These are phyloP conservation scores for Dermolepida albohirtum DNA, from an alignment of 2,888 invertebrate genomes.

Conservation along the genomic window DNA sequence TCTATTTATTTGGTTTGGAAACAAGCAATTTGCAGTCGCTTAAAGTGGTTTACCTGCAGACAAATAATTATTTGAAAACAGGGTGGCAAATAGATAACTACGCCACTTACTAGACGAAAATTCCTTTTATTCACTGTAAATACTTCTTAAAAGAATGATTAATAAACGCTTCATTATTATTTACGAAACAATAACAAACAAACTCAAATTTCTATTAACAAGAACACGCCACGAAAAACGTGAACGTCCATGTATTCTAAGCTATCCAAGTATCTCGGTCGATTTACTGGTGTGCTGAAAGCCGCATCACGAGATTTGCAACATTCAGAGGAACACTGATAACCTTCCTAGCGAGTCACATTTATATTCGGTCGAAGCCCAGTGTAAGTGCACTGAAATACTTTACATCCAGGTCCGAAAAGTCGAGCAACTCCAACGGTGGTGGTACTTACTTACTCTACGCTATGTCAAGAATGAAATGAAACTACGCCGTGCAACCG, in stretches of 20 bases:
- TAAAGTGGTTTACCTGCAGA: no score
- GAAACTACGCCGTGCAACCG: not conserved
- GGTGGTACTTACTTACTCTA: slow-evolving; percentile 6
- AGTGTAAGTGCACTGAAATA: slow-evolving; percentile 17
- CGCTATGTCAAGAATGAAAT: slow-evolving; percentile 25
- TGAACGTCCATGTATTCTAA: not conserved
- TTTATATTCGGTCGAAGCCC: slow-evolving; percentile 24
- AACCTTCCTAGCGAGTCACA: slow-evolving; percentile 6
- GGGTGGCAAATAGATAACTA: no score
- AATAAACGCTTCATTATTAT: no score
- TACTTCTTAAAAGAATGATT: no score
- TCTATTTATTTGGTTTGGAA: no score
- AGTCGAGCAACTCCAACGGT: slow-evolving; percentile 17
- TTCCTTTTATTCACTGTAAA: no score
- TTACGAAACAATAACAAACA: no score
- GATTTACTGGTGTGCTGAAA: slow-evolving; percentile 30
- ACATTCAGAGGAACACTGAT: slow-evolving; percentile 12
- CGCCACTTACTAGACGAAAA: no score
- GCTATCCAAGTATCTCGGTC: slow-evolving; percentile 14
- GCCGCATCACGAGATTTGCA: slow-evolving; percentile 29
- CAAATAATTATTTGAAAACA: no score
- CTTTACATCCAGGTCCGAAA: slow-evolving; percentile 14
- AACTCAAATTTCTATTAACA: not conserved
- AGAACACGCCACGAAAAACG: slow-evolving; percentile 2
- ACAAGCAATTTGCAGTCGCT: no score